phyloP scores from a whole-genome alignment of 2,113 vertebrate species.

The Hyperoodon ampullatus region DNA sequence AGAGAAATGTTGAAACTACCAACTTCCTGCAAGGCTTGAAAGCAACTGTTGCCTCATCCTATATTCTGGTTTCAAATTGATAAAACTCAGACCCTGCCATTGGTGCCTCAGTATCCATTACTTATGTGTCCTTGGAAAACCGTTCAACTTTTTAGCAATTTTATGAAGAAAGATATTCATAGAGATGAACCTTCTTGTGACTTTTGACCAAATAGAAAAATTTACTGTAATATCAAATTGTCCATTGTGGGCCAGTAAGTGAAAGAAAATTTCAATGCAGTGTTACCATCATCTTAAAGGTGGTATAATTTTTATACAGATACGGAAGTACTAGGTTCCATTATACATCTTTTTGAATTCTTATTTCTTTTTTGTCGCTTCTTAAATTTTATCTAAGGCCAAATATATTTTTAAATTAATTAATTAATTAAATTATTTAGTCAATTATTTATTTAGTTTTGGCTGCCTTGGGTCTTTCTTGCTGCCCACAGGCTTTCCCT shows the following conservation, averaged over 20 bases:
- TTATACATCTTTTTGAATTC: background rate
- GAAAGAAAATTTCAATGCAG: background rate
- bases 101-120: background rate
- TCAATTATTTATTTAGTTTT: too few species aligned
- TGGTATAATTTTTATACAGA: background rate
- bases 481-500: too few species aligned
- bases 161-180: background rate
- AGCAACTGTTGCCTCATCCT: background rate
- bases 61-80: conserved; percentile 23
- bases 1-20: conserved; percentile 11
- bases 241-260: background rate
- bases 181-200: background rate
- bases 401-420: background rate
- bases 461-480: too few species aligned
- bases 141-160: background rate
- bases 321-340: background rate
- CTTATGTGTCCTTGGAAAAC: conserved; percentile 10
- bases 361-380: background rate
- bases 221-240: background rate
- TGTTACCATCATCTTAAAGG: background rate
- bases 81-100: background rate
- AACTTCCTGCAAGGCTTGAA: background rate
- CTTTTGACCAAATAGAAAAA: background rate
- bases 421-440: too few species aligned
- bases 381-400: background rate